Percentiles rank a stretch among this genome's conserved stretches.
These are phyloP conservation scores for Boloria selene DNA, from an alignment of 2,888 invertebrate genomes.

Conservation along the genomic window DNA sequence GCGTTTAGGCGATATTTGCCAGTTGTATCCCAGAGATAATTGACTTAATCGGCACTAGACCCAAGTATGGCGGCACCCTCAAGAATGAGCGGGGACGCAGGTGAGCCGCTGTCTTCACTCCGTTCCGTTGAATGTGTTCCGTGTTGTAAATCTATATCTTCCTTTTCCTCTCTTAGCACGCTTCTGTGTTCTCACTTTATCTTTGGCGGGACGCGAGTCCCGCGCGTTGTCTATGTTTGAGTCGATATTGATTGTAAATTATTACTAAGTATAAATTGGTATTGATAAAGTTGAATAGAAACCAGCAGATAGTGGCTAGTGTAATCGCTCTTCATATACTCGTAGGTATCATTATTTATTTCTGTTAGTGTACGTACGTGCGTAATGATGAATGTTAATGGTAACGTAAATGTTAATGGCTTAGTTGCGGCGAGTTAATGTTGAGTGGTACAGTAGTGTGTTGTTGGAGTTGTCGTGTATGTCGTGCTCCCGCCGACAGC, in stretches of 20 bases:
- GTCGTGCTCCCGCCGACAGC: conserved; percentile 61
- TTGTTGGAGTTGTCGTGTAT: conserved; percentile 73
- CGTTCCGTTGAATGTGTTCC: conserved; percentile 84
- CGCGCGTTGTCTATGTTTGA: conserved; percentile 79
- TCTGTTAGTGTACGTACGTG: conserved; percentile 79
- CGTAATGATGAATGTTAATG: conserved; percentile 73
- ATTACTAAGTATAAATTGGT: conserved; percentile 66
- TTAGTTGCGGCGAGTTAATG: conserved; percentile 78
- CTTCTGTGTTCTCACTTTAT: conserved; percentile 83
- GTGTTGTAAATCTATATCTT: conserved; percentile 81
- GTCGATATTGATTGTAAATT: conserved; percentile 79
- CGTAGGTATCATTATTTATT: conserved; percentile 77
- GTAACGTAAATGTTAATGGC: conserved; percentile 67
- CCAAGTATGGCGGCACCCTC: conserved; percentile 99
- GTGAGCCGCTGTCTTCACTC: conserved; percentile 90
- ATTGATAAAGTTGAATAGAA: conserved; percentile 80
- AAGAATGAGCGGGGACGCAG: conserved; percentile 99
- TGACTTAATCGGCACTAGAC: conserved; percentile 99
- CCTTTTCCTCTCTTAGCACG: conserved; percentile 83
- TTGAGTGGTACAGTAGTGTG: conserved; percentile 81
- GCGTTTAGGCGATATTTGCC: conserved; percentile 99
- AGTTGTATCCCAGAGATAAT: conserved; percentile 99
- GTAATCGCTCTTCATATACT: conserved; percentile 77
- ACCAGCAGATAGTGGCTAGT: conserved; percentile 82
- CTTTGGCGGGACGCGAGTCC: conserved; percentile 80